These are phyloP conservation scores for Ginglymostoma cirratum DNA, from an alignment of 2,113 vertebrate genomes.

Conservation along the genomic window DNA sequence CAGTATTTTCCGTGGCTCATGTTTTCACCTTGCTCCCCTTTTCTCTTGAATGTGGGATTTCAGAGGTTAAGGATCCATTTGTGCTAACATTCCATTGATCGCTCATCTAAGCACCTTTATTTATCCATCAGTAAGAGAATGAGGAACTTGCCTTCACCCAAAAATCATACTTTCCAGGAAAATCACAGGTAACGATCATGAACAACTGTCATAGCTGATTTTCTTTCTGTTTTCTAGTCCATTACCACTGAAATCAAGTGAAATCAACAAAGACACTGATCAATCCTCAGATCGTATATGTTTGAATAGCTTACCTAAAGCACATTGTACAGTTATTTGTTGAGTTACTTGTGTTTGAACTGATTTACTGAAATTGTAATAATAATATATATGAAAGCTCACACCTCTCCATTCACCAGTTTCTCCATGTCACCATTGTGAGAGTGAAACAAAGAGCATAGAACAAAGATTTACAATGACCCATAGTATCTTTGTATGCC, in stretches of 20 bases:
- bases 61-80: background rate
- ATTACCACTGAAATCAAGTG: background rate
- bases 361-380: background rate
- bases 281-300: background rate
- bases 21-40: background rate
- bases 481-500: background rate
- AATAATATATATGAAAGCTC: background rate
- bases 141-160: background rate
- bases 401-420: background rate
- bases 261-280: background rate
- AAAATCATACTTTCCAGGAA: background rate
- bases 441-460: background rate
- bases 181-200: background rate
- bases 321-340: background rate
- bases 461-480: background rate
- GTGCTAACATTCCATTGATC: background rate
- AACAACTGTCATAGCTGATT: background rate
- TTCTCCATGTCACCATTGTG: background rate
- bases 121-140: background rate
- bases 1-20: background rate
- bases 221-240: background rate
- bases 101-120: background rate
- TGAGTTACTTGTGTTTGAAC: background rate
- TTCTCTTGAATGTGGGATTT: background rate
- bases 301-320: background rate